Percentiles rank a stretch among this genome's conserved stretches.
Evolutionary conservation across 2,888 invertebrate genomes (phyloP).

Genomic region (Protonemura montana): DNA sequence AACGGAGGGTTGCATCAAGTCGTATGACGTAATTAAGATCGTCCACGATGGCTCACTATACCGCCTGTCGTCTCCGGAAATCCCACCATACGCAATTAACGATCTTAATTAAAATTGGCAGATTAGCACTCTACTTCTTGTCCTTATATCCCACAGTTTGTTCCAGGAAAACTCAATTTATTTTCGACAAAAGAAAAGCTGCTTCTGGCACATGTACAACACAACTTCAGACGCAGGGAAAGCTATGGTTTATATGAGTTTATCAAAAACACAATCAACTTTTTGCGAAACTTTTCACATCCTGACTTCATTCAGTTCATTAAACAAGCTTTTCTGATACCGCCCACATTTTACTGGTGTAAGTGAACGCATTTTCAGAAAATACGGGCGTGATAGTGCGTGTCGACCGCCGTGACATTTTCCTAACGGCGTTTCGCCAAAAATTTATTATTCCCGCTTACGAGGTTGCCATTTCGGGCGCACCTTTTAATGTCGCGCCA

Average conservation of each 20-base stretch:
- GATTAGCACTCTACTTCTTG: conserved; percentile 17
- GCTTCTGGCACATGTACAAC: neutral
- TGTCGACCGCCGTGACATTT: neutral
- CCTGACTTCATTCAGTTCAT: neutral
- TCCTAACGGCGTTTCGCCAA: neutral
- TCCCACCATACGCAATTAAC: conserved; percentile 46
- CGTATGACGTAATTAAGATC: neutral
- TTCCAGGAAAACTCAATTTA: conserved; percentile 29
- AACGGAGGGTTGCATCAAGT: neutral
- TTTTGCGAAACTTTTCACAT: neutral
- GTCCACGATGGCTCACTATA: neutral
- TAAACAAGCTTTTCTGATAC: neutral
- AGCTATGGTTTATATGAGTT: neutral
- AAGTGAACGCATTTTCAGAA: neutral
- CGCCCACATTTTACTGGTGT: neutral
- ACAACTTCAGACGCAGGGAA: neutral
- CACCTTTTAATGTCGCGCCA: neutral
- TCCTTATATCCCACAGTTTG: neutral
- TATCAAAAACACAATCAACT: neutral
- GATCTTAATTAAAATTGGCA: conserved; percentile 27
- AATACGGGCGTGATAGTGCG: neutral
- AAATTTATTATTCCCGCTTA: neutral
- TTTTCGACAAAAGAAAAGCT: conserved; percentile 8
- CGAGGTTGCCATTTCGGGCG: neutral
- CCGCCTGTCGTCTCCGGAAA: conserved; percentile 15